phyloP scores from a whole-genome alignment of 2,888 invertebrate genomes.

The Drosophila nr. medialis region DNA sequence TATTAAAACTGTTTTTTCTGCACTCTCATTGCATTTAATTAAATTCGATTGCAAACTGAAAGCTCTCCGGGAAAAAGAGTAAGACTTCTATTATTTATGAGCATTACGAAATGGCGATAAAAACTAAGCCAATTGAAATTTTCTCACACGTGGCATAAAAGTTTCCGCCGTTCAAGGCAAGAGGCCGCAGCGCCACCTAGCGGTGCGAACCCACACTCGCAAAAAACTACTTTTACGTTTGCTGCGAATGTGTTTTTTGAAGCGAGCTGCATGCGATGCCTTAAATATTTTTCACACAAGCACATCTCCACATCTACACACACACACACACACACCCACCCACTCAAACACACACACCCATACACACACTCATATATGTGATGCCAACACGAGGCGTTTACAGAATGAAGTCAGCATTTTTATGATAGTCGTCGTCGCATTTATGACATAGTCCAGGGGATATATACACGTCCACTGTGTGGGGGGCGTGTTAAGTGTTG shows the following conservation, averaged over 20 bases:
- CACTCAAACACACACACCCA: constrained; percentile 5
- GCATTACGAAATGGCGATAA: constrained; percentile 29
- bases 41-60: constrained; percentile 36
- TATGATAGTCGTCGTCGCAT: constrained; percentile 69
- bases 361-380: constrained; percentile 1
- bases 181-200: constrained; percentile 47
- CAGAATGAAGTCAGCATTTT: constrained; percentile 73
- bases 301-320: not conserved
- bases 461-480: constrained; percentile 47
- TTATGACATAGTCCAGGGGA: constrained; percentile 64
- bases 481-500: constrained; percentile 34
- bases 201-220: constrained; percentile 16
- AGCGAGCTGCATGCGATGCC: constrained; percentile 46
- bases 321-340: not conserved
- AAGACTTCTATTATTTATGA: constrained; percentile 54
- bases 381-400: constrained; percentile 56
- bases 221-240: constrained; percentile 47
- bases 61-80: not conserved
- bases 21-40: constrained; percentile 41
- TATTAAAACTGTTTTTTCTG: constrained; percentile 5
- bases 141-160: constrained; percentile 63
- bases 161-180: constrained; percentile 33
- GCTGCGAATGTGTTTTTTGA: constrained; percentile 23
- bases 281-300: constrained; percentile 49
- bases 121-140: constrained; percentile 69